These are phyloP conservation scores for Pachyseris speciosa DNA, from an alignment of 64 coral and sea anemone species.

Conservation along the genomic window DNA sequence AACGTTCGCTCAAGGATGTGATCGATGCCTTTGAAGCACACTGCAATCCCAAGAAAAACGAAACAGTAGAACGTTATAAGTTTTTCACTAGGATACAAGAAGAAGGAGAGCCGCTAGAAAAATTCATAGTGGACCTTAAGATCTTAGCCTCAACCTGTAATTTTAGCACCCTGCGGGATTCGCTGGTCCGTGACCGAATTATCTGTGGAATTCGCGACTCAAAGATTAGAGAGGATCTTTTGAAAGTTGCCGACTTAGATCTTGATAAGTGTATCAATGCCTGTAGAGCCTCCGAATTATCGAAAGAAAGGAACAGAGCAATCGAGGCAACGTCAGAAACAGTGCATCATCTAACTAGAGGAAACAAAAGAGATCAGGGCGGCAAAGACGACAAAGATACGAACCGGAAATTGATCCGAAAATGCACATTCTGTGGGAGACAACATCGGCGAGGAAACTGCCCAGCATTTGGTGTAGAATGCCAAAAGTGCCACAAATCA, in stretches of 20 bases:
- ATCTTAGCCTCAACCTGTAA: constrained; percentile 45
- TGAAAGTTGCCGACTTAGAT: constrained; percentile 21
- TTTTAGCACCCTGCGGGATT: constrained; percentile 31
- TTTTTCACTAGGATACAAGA: constrained; percentile 46
- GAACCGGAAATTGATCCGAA: constrained; percentile 1
- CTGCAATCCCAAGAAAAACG: neutral
- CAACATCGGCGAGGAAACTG: constrained; percentile 18
- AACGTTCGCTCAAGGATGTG: neutral
- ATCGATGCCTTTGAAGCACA: neutral
- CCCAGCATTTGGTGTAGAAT: constrained; percentile 36
- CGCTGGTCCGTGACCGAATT: constrained; percentile 15
- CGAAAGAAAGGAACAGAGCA: neutral
- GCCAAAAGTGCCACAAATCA: constrained; percentile 33
- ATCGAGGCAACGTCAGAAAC: neutral
- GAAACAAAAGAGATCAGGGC: too few species aligned
- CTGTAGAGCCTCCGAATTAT: constrained; percentile 18
- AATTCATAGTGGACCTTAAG: constrained; percentile 31
- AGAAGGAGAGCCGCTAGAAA: constrained; percentile 9
- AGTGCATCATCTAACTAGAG: too few species aligned
- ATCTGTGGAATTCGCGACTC: constrained; percentile 18
- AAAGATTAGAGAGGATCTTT: neutral
- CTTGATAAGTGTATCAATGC: neutral
- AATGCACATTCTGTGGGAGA: constrained; percentile 43
- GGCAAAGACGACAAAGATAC: neutral
- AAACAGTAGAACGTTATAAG: constrained; percentile 34